phyloP scores from a whole-genome alignment of 2,113 vertebrate genomes.

The Stegastes partitus region DNA sequence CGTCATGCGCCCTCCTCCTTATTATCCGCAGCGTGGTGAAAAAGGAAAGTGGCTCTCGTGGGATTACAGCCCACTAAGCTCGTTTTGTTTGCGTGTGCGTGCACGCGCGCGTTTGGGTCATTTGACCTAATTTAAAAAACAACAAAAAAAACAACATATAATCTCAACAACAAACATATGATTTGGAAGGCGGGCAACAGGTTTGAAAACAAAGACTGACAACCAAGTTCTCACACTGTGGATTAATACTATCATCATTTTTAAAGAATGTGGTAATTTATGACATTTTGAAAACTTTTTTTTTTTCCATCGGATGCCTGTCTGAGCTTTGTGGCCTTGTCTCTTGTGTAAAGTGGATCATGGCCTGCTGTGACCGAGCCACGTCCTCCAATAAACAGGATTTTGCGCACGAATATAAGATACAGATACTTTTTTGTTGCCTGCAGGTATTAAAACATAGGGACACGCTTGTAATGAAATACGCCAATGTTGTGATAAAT shows the following conservation, averaged over 20 bases:
- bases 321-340: too few relatives aligned
- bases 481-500: constrained; percentile 18
- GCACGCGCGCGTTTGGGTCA: constrained; percentile 51
- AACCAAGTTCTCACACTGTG: background rate
- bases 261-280: too few relatives aligned
- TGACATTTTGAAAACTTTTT: background rate
- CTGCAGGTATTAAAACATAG: background rate
- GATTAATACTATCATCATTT: background rate
- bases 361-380: too few relatives aligned
- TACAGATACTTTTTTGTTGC: background rate
- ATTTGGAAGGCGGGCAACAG: constrained; percentile 27
- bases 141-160: constrained; percentile 57
- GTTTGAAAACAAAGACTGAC: background rate
- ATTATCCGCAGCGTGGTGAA: constrained; percentile 59
- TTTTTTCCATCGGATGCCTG: too few relatives aligned
- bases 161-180: constrained; percentile 66
- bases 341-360: too few relatives aligned
- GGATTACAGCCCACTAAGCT: constrained; percentile 67
- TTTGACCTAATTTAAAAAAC: constrained; percentile 72
- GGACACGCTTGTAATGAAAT: background rate
- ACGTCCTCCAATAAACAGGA: background rate
- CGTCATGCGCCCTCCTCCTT: constrained; percentile 54
- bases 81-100: constrained; percentile 48
- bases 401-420: background rate
- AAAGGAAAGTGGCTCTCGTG: constrained; percentile 78